phyloP scores from a whole-genome alignment of 2,888 invertebrate genomes.

The Drosophila limbata region DNA sequence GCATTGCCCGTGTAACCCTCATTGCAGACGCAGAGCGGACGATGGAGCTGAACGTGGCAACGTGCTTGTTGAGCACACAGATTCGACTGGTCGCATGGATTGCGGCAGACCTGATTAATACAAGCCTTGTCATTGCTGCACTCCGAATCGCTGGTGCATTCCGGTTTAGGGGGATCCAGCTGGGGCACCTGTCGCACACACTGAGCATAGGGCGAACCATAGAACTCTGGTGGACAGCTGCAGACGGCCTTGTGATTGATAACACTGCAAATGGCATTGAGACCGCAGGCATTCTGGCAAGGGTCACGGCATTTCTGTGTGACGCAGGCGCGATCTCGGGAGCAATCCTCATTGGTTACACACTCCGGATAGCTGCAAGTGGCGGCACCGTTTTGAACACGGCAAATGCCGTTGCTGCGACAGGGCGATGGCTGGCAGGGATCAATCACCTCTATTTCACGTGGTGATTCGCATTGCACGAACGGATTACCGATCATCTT shows the following conservation, averaged over 20 bases:
- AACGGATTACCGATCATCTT: constrained; percentile 93
- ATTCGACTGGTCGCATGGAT: constrained; percentile 90
- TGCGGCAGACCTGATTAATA: constrained; percentile 90
- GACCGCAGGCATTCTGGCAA: constrained; percentile 92
- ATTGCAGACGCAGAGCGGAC: constrained; percentile 93
- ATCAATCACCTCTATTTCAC: constrained; percentile 86
- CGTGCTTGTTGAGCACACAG: constrained; percentile 92
- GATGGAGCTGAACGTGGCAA: constrained; percentile 91
- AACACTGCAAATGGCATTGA: constrained; percentile 92
- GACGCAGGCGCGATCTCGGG: constrained; percentile 92
- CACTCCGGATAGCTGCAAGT: constrained; percentile 94
- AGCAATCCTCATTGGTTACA: constrained; percentile 94
- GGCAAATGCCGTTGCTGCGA: constrained; percentile 92
- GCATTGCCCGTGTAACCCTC: constrained; percentile 94
- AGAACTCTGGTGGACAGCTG: constrained; percentile 92
- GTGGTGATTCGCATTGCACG: constrained; percentile 87
- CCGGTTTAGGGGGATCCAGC: constrained; percentile 88
- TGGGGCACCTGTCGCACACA: constrained; percentile 87
- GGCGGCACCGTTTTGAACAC: constrained; percentile 89
- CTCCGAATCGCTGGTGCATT: constrained; percentile 91
- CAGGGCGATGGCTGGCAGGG: constrained; percentile 95
- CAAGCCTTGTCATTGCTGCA: constrained; percentile 94
- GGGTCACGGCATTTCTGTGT: constrained; percentile 94
- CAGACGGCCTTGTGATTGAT: constrained; percentile 94
- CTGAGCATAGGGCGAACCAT: constrained; percentile 91